Base-by-base conservation (phyloP, 2,113 vertebrate genomes). In the Dasyprocta punctata region DNA sequence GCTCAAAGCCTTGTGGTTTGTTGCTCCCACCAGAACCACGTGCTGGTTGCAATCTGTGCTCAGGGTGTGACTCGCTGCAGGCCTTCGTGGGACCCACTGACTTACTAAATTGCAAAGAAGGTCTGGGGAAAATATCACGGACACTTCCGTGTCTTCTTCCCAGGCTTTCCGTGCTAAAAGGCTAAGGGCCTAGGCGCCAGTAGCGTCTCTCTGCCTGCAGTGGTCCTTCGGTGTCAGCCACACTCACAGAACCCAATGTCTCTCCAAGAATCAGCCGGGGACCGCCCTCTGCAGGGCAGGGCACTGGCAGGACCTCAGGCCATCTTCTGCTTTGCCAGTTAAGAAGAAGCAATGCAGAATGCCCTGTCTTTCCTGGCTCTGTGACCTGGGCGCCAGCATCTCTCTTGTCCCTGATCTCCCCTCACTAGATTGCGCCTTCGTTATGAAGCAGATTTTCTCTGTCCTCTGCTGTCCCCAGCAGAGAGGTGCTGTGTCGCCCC, bases 121-220 rank as follows among this genome's bases (percentile, higher is more conserved):
- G 10, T 12, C 2, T 24, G 10, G 10, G 38, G 71, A 11, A 44
- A 41, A 44, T 73, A 5, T 24, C n/a, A 22, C 41, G 10, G 38
- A 2, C 71, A 41, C 44, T 44, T 44, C 71, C 1, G 7, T 71
- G 71, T 73, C 71, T 44, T 73, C 71, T 22, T 73, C 71, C 22
- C 22, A 73, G 38, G 10, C 20, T 73, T 73, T 26, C 71, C 24
- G 24, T 44, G 11, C 38, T 73, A 13, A 73, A 73, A 26, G 71
- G 71, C 5, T 1, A 12, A 41, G 20, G 69, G 3, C 9, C 69
- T 19, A 26, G 9, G 10, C 1, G 24, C 38, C 10, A 1, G 10
- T 41, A 9, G 2, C 20, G 2, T 22, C 3, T 38, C 67, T 44
- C 38, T 44, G 71, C 38, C 4, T 71, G 9, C 19, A 73, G 20